A percentile compares a stretch with the other conserved stretches of the same genome.
phyloP scores from a whole-genome alignment of 2,888 invertebrate genomes.

The Hirudinaria manillensis region DNA sequence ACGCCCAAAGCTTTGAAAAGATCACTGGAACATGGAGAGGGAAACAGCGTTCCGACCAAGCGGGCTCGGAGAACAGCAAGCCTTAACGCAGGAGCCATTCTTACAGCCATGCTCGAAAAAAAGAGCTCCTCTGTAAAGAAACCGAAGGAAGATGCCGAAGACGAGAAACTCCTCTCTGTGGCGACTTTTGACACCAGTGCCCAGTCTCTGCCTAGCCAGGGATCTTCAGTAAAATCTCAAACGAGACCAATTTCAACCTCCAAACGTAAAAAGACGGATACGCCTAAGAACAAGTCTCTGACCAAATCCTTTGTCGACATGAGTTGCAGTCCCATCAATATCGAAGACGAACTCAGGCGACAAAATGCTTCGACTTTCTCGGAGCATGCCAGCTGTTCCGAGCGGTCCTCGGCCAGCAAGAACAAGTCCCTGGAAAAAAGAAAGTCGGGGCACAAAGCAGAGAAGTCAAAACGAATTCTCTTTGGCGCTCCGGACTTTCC shows the following conservation, averaged over 20 bases:
- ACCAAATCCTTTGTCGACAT: constrained; percentile 11
- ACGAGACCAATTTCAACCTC: too few relatives aligned
- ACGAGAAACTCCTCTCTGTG: neutral
- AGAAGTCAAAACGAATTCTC: neutral
- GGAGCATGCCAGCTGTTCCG: neutral
- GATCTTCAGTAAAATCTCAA: too few relatives aligned
- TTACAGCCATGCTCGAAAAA: constrained; percentile 36
- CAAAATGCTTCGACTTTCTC: neutral
- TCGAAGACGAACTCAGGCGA: neutral
- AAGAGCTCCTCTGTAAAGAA: constrained; percentile 27
- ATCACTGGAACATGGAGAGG: neutral
- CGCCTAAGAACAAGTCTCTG: neutral
- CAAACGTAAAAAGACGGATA: neutral
- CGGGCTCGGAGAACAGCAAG: constrained; percentile 39
- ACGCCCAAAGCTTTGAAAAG: constrained; percentile 16
- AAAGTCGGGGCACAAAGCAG: neutral
- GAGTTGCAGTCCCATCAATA: constrained; percentile 23
- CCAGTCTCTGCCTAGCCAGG: neutral
- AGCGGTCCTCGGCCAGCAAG: neutral
- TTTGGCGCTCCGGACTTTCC: neutral
- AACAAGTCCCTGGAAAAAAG: neutral
- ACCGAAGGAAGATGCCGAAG: neutral
- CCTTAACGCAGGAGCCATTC: constrained; percentile 39
- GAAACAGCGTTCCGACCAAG: constrained; percentile 9
- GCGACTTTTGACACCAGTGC: neutral